Base-by-base conservation (phyloP, 2,888 invertebrate genomes). In the Eulithis prunata region DNA sequence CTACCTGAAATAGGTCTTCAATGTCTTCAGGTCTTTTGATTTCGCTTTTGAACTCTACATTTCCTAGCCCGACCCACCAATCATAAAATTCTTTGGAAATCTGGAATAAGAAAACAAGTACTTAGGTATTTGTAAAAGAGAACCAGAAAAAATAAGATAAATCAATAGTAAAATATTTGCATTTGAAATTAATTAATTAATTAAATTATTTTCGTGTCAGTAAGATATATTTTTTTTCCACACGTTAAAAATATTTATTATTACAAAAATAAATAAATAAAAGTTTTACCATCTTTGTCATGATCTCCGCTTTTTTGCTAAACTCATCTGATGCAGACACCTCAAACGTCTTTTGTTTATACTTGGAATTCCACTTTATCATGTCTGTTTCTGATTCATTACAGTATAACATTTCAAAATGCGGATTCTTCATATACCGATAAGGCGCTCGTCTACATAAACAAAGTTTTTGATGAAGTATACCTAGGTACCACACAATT, bases 1-100 rank as follows among this genome's bases (percentile, higher is more conserved):
- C n/a, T 80, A 94, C 94, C 81, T 94, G 93, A 76, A 95, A 95
- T 75, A 94, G 86, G 60, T 93, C 91, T 80, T 94, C 91, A 38
- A 94, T 91, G 66, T 94, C 93, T 78, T 94, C 93, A 11, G 94
- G 93, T 75, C 93, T 75, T 84, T 89, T 82, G 64, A 90, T 89
- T 84, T 93, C 87, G 74, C 88, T 87, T 79, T 91, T 90, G 70
- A 88, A 91, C 66, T 94, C 90, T 0, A 88, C 82, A 56, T 87
- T 93, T 3, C 94, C 94, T 45, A 95, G 80, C 38, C 80, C 82
- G 13, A 87, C 84, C 85, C 94, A 88, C 94, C 94, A 94, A 0
- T 94, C 89, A 71, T 87, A 94, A 75, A 95, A 94, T 12, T 94
- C 94, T 63, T 83, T 81, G 6, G 94, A 93, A 69, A 94, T 94